A percentile compares a stretch with the other conserved stretches of the same genome.
phyloP scores from a whole-genome alignment of 2,797 vertebrate genomes.

The Syngnathus acus region DNA sequence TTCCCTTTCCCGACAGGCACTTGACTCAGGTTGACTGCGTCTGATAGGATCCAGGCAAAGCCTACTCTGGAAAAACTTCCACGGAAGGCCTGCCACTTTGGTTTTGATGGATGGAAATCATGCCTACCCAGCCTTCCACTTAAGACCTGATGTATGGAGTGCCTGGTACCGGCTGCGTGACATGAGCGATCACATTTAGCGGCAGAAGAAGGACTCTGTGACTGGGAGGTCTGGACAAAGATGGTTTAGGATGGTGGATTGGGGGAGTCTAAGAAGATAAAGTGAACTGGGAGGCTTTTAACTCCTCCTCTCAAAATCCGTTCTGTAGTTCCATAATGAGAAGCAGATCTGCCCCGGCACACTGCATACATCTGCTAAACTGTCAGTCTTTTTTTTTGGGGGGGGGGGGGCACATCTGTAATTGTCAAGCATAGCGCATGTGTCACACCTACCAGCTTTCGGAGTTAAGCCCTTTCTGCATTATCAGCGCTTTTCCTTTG shows the following conservation, averaged over 20 bases:
- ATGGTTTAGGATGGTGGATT: conserved; percentile 36
- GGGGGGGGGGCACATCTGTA: not conserved
- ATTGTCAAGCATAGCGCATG: not conserved
- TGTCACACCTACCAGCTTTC: not conserved
- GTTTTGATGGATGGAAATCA: conserved; percentile 47
- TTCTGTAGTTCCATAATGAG: conserved; percentile 43
- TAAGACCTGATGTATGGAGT: conserved; percentile 45
- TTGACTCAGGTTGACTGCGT: conserved; percentile 23
- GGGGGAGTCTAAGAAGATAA: conserved; percentile 49
- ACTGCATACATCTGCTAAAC: conserved; percentile 13
- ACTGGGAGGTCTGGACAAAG: conserved; percentile 28
- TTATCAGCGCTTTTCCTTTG: not conserved
- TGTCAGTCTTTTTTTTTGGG: conserved; percentile 8
- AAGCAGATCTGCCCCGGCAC: conserved; percentile 42
- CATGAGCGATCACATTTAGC: conserved; percentile 50
- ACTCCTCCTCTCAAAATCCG: conserved; percentile 42
- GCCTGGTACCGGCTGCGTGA: conserved; percentile 40
- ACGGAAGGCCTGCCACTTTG: conserved; percentile 37
- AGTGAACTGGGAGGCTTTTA: conserved; percentile 51
- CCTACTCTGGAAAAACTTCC: conserved; percentile 18
- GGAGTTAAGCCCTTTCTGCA: not conserved
- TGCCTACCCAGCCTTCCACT: conserved; percentile 28
- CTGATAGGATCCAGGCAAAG: conserved; percentile 32
- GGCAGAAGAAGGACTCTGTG: conserved; percentile 24
- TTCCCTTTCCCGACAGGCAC: conserved; percentile 30